These are phyloP conservation scores for Bombus huntii DNA, from an alignment of 1,140 invertebrate species.

Conservation along the genomic window DNA sequence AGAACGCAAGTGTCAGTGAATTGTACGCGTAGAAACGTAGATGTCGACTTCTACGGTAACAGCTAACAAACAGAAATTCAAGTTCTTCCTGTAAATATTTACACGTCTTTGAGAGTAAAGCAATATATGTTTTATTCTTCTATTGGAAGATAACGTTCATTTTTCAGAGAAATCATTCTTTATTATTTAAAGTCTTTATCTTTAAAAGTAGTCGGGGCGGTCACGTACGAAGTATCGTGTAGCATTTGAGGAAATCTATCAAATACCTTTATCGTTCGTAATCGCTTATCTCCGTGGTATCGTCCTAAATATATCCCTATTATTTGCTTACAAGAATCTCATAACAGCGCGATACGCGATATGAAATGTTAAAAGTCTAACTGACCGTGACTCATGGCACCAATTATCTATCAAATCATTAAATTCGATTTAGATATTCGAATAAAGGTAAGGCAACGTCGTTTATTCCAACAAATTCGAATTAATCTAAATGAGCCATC, in stretches of 20 bases:
- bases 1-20: neutral
- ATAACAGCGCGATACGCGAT: neutral
- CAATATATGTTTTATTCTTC: neutral
- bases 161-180: neutral
- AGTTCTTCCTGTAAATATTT: neutral
- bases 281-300: neutral
- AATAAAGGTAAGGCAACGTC: neutral
- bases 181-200: neutral
- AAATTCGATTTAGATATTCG: neutral
- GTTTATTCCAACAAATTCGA: too few species aligned
- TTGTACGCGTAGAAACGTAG: neutral
- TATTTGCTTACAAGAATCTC: neutral
- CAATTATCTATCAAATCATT: neutral
- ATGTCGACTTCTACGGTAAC: neutral
- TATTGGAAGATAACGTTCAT: neutral
- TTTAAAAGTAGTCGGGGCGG: neutral
- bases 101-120: too few species aligned
- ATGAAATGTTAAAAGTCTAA: neutral
- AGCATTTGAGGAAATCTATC: neutral
- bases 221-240: constrained; percentile 1
- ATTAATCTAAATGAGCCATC: too few species aligned
- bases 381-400: neutral
- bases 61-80: neutral
- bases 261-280: neutral
- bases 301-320: neutral